These are phyloP conservation scores for Hoplias malabaricus DNA, from an alignment of 2,113 vertebrate genomes.

Conservation along the genomic window DNA sequence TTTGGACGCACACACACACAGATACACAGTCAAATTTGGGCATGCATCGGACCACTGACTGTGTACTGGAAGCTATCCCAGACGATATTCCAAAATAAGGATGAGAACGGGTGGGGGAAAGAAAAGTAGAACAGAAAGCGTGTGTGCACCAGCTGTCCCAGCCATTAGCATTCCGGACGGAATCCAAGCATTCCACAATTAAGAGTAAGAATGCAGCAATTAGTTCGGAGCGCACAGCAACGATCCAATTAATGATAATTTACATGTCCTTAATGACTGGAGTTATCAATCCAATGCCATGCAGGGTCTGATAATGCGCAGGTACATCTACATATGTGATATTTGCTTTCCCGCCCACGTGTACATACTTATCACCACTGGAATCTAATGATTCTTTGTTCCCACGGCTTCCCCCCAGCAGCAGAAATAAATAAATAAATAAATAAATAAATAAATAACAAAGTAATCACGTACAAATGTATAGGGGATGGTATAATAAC, in stretches of 20 bases:
- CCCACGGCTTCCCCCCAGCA: too few relatives aligned
- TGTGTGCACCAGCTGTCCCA: slow-evolving; percentile 63
- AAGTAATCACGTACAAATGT: too few relatives aligned
- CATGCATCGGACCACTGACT: slow-evolving; percentile 36
- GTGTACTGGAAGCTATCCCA: slow-evolving; percentile 64
- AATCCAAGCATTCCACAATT: slow-evolving; percentile 67
- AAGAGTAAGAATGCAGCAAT: slow-evolving; percentile 67
- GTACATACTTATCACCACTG: too few relatives aligned
- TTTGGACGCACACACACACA: slow-evolving; percentile 6
- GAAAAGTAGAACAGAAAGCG: slow-evolving; percentile 22
- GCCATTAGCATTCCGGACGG: slow-evolving; percentile 65
- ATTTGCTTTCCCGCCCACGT: too few relatives aligned
- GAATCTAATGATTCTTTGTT: too few relatives aligned
- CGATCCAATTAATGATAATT: slow-evolving; percentile 66
- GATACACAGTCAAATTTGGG: neutral
- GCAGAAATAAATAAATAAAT: too few relatives aligned
- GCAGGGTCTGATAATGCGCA: slow-evolving; percentile 33
- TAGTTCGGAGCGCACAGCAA: slow-evolving; percentile 57
- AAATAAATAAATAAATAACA: too few relatives aligned
- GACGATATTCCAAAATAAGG: slow-evolving; percentile 56
- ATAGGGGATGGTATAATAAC: too few relatives aligned
- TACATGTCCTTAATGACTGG: slow-evolving; percentile 54
- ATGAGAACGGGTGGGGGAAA: slow-evolving; percentile 1
- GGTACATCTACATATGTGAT: too few relatives aligned
- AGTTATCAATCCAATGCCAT: slow-evolving; percentile 48